Percentiles rank a stretch among this genome's conserved stretches.
Conservation (phyloP, 1,140 invertebrate species). For the Phymorhynchus buccinoides region DNA sequence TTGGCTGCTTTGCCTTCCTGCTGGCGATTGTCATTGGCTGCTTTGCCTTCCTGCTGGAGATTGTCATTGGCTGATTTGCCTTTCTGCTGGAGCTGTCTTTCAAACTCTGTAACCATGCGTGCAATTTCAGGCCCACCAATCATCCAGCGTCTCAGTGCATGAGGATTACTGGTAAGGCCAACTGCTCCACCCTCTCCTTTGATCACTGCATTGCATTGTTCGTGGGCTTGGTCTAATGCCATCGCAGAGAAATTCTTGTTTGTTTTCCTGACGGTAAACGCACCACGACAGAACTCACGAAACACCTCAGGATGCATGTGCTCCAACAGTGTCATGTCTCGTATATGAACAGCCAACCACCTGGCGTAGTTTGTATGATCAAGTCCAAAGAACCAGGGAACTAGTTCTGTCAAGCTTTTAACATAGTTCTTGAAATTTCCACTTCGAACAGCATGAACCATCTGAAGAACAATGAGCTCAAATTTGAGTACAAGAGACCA, state of each 20-base stretch:
- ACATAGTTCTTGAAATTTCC: not conserved
- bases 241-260: slow-evolving; percentile 46
- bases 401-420: not conserved
- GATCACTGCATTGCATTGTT: slow-evolving; percentile 50
- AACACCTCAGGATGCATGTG: not conserved
- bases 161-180: slow-evolving; percentile 44
- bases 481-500: not conserved
- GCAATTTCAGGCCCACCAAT: slow-evolving; percentile 30
- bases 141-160: slow-evolving; percentile 39
- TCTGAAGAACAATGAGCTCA: not conserved
- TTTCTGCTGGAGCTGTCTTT: not conserved
- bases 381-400: slow-evolving; percentile 22
- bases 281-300: not conserved
- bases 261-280: slow-evolving; percentile 24
- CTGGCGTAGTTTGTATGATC: slow-evolving; percentile 40
- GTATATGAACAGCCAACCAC: slow-evolving; percentile 44
- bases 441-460: not conserved
- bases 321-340: not conserved
- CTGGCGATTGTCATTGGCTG: not conserved
- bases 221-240: slow-evolving; percentile 58
- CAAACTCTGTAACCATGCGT: not conserved
- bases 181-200: slow-evolving; percentile 58
- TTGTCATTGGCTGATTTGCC: not conserved
- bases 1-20: not conserved
- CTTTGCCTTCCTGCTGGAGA: not conserved